Base-by-base conservation (phyloP, 2,113 vertebrate species). In the Amazona guildingii region DNA sequence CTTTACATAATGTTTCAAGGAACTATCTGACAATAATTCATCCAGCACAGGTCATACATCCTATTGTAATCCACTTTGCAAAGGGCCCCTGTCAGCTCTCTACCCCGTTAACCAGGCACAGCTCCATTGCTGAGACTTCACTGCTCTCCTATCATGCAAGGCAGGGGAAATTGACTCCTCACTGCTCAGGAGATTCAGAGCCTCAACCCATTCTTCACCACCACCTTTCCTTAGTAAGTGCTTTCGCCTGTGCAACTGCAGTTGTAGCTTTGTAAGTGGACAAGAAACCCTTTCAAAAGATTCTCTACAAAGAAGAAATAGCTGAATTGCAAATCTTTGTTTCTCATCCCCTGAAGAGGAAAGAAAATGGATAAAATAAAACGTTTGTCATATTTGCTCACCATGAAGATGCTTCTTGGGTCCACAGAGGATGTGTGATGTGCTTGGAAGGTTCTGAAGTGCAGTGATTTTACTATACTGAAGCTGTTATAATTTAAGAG, bases 1-100 rank as follows among this genome's bases (percentile, higher is more conserved):
- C 82, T 85, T 96, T 94, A 83, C 64, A 46, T 93, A 83, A 70
- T 78, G 75, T 93, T 94, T 88, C 68, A 83, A 78, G 79, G 64
- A 92, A 43, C 81, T 78, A 23, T 72, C 85, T 96, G 51, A 64
- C 55, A 76, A 29, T 94, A 84, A 92, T 86, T 94, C 64, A 81
- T 86, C 46, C 83, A 55, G 59, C 54, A 54, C 37, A 52, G 64
- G 76, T 88, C 72, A 88, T 93, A 76, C 49, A 91, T 95, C 41
- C 91, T 82, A 4, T 75, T 81, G 68, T 63, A 88, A 78, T 86
- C 37, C 55, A 20, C 83, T 90, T 57, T 54, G 92, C 64, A 72
- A 88, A 92, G 64, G 73, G 44, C 33, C 21, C 3, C 6, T 51
- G 11, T 82, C 73, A 75, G 39, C 62, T 88, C 66, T 66, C 67